Evolutionary conservation across 2,113 vertebrate genomes (phyloP).

Genomic region (Amphilophus citrinellus): DNA sequence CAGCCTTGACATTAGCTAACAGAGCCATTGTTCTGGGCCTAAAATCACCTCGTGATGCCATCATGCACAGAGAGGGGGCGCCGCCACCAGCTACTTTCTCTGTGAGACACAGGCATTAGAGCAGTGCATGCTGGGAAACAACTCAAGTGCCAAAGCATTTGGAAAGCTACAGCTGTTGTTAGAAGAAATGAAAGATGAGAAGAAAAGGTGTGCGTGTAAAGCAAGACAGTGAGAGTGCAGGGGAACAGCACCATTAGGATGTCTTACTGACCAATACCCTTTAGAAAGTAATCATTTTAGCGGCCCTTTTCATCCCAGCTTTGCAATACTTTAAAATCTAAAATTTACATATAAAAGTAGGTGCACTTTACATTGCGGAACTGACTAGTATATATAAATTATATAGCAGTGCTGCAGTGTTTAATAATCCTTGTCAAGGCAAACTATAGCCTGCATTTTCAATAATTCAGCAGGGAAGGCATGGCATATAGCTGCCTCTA

Average conservation of each 20-base stretch:
- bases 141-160: conserved; percentile 77
- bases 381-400: conserved; percentile 43
- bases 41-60: conserved; percentile 74
- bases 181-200: conserved; percentile 59
- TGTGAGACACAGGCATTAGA: conserved; percentile 73
- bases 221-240: conserved; percentile 55
- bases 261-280: conserved; percentile 40
- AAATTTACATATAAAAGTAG: conserved; percentile 4
- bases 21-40: conserved; percentile 48
- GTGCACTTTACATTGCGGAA: conserved; percentile 28
- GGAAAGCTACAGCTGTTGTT: conserved; percentile 48
- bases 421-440: conserved; percentile 50
- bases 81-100: conserved; percentile 72
- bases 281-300: conserved; percentile 2
- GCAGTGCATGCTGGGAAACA: conserved; percentile 81
- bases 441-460: conserved; percentile 51
- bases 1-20: conserved; percentile 66
- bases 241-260: conserved; percentile 59
- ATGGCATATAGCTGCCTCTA: conserved; percentile 48
- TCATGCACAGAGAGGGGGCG: conserved; percentile 75
- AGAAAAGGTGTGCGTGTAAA: conserved; percentile 50
- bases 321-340: conserved; percentile 25
- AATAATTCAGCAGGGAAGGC: conserved; percentile 76
- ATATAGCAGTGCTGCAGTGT: conserved; percentile 51
- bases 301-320: conserved; percentile 51